Evolutionary conservation across 2,888 invertebrate genomes (phyloP), one percentile per base, ranked within the genome.

Genomic region (Trichogramma evanescens): DNA sequence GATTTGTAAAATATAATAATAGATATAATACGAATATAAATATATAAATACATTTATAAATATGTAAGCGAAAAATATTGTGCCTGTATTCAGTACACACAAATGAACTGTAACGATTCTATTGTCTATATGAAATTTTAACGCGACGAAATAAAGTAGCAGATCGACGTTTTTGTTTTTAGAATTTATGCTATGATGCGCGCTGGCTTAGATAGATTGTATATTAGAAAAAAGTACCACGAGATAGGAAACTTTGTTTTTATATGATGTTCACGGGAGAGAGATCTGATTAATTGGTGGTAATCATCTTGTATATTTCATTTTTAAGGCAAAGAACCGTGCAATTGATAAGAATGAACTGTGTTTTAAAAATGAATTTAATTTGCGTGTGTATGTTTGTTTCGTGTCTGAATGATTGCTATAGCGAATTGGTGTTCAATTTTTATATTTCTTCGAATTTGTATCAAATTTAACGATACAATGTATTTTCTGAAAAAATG

Each of bases 61-160:
- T 26, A 26, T 26, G 26, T 26, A 26, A 26, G 26, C 26, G 26
- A 26, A 26, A 26, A 26, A 73, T 74, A 75, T 74, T 68, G 75
- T 75, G 74, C 75, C 75, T 75, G 75, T 75, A 75, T 75, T 70
- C 74, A 71, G 73, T 72, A 74, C 71, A 72, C 68, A 26, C 26
- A 26, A 26, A 26, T 26, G 26, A 26, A 26, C 26, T 26, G 26
- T 26, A 26, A 26, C 3, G 26, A 26, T 26, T 26, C 26, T 70
- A 66, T 66, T 70, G 69, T 71, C 70, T 71, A 69, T 67, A 54
- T 65, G 68, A 53, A 44, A 56, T 43, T 44, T 44, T 38, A 46
- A 50, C 13, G 50, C 13, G 50, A 13, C 8, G 43, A 58, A 53
- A 53, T 10, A 44, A 43, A 45, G n/a, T 39, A 26, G 41, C 9